phyloP scores from a whole-genome alignment of 2,888 invertebrate species.

The Morinoia aosen region DNA sequence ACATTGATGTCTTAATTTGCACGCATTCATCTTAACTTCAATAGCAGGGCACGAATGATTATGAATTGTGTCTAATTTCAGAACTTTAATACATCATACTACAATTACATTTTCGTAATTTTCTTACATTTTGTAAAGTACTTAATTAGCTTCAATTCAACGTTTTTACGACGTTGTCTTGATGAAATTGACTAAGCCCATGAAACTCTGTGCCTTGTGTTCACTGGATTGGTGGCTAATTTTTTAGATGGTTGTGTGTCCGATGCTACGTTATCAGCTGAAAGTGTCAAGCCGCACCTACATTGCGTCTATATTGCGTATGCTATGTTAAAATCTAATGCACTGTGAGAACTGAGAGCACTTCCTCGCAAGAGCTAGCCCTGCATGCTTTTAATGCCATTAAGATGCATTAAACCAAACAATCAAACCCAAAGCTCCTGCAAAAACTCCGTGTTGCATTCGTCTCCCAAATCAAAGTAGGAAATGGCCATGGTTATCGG shows the following conservation, averaged over 20 bases:
- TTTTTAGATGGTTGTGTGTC: background rate
- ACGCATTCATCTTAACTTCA: background rate
- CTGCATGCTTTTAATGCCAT: conserved; percentile 34
- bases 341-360: conserved; percentile 18
- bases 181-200: background rate
- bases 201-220: background rate
- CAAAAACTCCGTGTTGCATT: conserved; percentile 33
- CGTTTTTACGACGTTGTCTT: background rate
- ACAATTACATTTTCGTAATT: background rate
- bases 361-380: background rate
- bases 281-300: conserved; percentile 32
- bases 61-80: too few relatives aligned
- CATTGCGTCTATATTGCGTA: background rate
- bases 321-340: conserved; percentile 50
- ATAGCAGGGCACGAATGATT: background rate
- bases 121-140: background rate
- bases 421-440: conserved; percentile 31
- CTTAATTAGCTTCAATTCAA: background rate
- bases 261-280: background rate
- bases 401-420: conserved; percentile 41
- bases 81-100: background rate
- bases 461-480: conserved; percentile 45
- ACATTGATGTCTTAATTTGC: too few relatives aligned
- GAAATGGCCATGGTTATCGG: conserved; percentile 15
- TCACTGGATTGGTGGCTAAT: background rate